Evolutionary conservation across 2,888 invertebrate species (phyloP), one percentile per base, ranked within the genome.

Genomic region (Machimus atricapillus): DNA sequence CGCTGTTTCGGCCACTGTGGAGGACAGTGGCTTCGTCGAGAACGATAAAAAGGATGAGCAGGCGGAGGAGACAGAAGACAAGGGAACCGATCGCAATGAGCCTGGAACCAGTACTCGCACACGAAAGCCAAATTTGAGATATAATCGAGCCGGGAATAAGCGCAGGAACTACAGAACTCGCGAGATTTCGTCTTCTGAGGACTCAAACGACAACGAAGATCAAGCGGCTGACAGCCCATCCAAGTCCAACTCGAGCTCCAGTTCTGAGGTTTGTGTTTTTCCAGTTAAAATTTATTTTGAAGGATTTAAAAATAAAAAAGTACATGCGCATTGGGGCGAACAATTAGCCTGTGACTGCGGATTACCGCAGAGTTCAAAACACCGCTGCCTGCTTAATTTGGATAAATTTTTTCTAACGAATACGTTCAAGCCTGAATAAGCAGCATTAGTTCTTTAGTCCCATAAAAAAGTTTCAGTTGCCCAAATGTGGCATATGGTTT

Each of bases 91-190:
- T 31, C 73, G 74, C 66, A 82, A 5, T 58, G 74, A 81, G 19
- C 77, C 43, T 74, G 87, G 56, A 34, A 87, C 88, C 6, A 88
- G 86, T 56, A 82, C 77, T 9, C 87, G 86, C 12, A 88, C 87
- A 27, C 82, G 56, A 14, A 40, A 85, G 23, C 87, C 88, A 52
- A 81, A 85, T 43, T 77, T 87, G 27, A 74, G 78, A 27, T 58
- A 58, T 52, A 34, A 83, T 56, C 9, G 74, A 31, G 27, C 82
- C 0, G 85, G 79, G 14, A 52, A 43, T 0, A 82, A 88, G 27
- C 88, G 87, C 16, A 86, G 89, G n/a, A 89, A 88, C 43, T 89
- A 89, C 46, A 87, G 89, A 46, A 86, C 82, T 46, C 89, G 87
- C 46, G 82, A 88, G 19, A 73, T 88, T 1, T 89, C 89, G 8